A percentile compares a stretch with the other conserved stretches of the same genome.
Conservation (phyloP, 2,113 vertebrate genomes). For the Potamarius usumacintae region DNA sequence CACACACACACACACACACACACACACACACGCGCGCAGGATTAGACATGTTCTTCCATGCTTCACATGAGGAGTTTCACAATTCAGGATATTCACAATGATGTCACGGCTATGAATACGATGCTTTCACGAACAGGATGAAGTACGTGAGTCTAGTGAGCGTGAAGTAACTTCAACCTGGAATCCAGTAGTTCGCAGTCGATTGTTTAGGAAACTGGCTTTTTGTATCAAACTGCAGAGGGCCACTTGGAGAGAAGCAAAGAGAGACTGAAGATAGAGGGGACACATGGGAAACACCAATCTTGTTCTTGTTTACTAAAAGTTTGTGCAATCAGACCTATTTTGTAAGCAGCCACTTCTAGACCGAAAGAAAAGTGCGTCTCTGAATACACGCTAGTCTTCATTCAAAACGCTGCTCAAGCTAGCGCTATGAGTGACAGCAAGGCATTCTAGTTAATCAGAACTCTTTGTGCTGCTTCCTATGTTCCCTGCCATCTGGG, state of each 20-base stretch:
- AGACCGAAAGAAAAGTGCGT: conserved; percentile 57
- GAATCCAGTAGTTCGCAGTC: neutral
- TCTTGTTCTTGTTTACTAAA: conserved; percentile 31
- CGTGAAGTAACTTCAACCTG: neutral
- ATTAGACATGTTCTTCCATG: neutral
- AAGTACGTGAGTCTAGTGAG: neutral
- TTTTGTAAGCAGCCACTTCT: conserved; percentile 63
- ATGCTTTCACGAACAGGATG: neutral
- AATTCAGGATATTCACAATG: neutral
- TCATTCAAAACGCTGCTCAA: conserved; percentile 57
- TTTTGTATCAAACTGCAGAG: neutral
- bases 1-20: conserved; percentile 11
- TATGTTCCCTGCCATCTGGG: conserved; percentile 63
- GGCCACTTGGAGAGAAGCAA: neutral
- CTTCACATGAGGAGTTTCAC: neutral
- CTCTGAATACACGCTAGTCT: conserved; percentile 57
- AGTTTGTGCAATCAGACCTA: conserved; percentile 63
- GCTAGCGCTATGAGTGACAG: conserved; percentile 64
- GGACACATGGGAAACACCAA: conserved; percentile 34
- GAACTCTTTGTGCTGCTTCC: conserved; percentile 73
- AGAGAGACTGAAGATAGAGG: conserved; percentile 16
- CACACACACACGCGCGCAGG: neutral
- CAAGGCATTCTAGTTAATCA: conserved; percentile 70
- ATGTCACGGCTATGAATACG: neutral
- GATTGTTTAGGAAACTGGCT: neutral